Evolutionary conservation across 2,888 invertebrate genomes (phyloP).

Genomic region (Ashinkailepas kermadecensis): DNA sequence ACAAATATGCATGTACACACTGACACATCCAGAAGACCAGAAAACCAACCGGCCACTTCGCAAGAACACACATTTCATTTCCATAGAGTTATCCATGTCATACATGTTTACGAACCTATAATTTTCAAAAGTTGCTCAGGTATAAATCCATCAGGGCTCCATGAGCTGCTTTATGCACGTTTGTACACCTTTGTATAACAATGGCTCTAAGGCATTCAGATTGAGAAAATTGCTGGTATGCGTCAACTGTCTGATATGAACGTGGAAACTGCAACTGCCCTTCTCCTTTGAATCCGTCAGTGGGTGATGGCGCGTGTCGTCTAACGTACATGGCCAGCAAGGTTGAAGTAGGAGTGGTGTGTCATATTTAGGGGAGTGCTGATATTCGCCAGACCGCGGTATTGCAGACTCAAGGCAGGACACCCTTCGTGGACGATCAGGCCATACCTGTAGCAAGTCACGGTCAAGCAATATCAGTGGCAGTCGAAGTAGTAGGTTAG

Average conservation of each 20-base stretch:
- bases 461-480: too few relatives aligned
- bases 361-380: slow-evolving; percentile 79
- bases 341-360: slow-evolving; percentile 83
- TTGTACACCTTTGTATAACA: not conserved
- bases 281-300: not conserved
- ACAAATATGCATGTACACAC: too few relatives aligned
- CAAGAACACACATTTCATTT: too few relatives aligned
- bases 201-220: not conserved
- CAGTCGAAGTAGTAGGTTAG: too few relatives aligned
- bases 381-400: slow-evolving; percentile 65
- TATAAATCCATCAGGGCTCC: not conserved
- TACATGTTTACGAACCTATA: too few relatives aligned
- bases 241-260: not conserved
- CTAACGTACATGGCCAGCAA: slow-evolving; percentile 65
- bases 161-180: not conserved
- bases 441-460: not conserved
- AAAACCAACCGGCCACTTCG: too few relatives aligned
- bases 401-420: slow-evolving; percentile 58
- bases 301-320: not conserved
- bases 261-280: not conserved
- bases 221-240: not conserved
- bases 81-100: too few relatives aligned
- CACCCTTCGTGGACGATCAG: not conserved
- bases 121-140: too few relatives aligned
- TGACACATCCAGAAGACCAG: too few relatives aligned